These are phyloP conservation scores for Vombatus ursinus DNA, from an alignment of 2,113 vertebrate species.

Conservation along the genomic window DNA sequence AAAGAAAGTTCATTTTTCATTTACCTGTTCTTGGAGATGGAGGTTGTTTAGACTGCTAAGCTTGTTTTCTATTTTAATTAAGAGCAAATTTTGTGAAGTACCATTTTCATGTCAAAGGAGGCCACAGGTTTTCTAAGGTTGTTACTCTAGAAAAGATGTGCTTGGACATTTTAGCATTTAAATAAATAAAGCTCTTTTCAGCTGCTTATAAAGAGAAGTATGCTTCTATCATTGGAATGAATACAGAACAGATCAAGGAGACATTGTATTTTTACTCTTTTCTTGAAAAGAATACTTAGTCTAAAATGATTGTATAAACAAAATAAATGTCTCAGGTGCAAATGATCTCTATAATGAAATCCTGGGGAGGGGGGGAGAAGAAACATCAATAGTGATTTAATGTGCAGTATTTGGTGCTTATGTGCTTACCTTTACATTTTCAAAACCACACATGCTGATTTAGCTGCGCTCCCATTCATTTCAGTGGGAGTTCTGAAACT, in stretches of 20 bases:
- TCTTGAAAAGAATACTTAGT: constrained; percentile 48
- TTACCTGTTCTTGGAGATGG: constrained; percentile 26
- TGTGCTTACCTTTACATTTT: constrained; percentile 63
- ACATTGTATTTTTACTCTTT: constrained; percentile 41
- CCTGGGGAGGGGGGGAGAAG: too few relatives aligned
- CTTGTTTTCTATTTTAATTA: constrained; percentile 12
- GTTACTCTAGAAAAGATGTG: constrained; percentile 20
- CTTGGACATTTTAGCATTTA: constrained; percentile 36
- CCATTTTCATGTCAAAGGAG: constrained; percentile 36
- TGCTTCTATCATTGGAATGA: constrained; percentile 52
- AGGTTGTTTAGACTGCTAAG: neutral
- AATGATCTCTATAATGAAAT: constrained; percentile 68
- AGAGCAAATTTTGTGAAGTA: constrained; percentile 29
- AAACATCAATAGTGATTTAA: neutral
- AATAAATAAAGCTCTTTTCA: constrained; percentile 37
- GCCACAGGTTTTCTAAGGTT: constrained; percentile 13
- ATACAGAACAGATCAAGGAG: neutral
- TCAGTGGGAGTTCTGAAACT: constrained; percentile 62
- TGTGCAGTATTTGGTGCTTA: constrained; percentile 40
- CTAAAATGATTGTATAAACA: constrained; percentile 41
- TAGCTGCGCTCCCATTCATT: constrained; percentile 59
- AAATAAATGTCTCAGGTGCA: constrained; percentile 33
- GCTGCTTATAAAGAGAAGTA: constrained; percentile 11
- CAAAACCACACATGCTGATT: constrained; percentile 45
- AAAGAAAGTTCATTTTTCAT: neutral